Base-by-base conservation (phyloP, 92 coral and sea anemone genomes). In the Palythoa grandis region DNA sequence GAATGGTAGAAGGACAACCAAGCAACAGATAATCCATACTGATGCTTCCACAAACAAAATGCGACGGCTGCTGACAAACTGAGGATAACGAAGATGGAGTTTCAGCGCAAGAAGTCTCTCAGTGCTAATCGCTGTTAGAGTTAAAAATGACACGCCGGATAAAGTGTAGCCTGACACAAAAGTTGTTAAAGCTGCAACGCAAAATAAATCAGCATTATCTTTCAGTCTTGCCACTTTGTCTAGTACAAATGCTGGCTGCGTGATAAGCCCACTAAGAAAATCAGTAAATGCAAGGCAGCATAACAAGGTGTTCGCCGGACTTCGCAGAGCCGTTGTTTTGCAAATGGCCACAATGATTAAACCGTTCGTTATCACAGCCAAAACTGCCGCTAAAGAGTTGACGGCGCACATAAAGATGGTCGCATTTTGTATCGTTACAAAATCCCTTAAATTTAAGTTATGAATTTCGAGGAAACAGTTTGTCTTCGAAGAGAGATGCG, bases 321-420 rank as follows among this genome's bases (percentile, higher is more conserved):
- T 80, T 80, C 63, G 85, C 39, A 80, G 61, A 13, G 74, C 66
- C 4, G 75, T 1, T 11, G 85, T 80, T 52, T 80, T 66, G 74
- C 71, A 80, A 65, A 80, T 67, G 20, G 85, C 47, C 37, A 66
- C 72, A 9, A 80, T 68, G 52, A 80, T 29, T 1, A 80, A 80
- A 11, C 74, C 74, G 74, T 80, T 80, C 1, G 74, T 73, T 22
- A 66, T 16, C 24, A 80, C 85, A 38, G 85, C 74, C 61, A 80
- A 38, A 67, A 80, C 58, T 14, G 85, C 85, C 12, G 74, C 20
- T n/a, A 48, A 20, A 52, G 74, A 66, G 48, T 80, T 80, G 48
- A 80, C 85, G 48, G 47, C 16, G 70, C 85, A 80, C 85, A 80
- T 80, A 66, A 80, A 66, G 10, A 80, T 37, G n/a, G 74, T 80